phyloP scores from a whole-genome alignment of 2,113 vertebrate genomes.

The Trinectes maculatus region DNA sequence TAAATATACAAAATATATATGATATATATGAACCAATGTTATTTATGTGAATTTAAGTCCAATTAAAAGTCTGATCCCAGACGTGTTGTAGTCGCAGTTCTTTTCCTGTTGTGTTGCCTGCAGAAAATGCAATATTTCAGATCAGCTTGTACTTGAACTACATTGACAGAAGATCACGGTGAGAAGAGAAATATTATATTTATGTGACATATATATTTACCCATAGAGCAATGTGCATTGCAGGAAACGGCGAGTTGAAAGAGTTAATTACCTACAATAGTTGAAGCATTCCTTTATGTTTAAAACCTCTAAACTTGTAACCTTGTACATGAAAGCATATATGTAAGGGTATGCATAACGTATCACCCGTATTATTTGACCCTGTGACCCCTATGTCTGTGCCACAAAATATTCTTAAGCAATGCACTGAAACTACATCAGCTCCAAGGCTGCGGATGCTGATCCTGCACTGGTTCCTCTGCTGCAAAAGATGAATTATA shows the following conservation, averaged over 20 bases:
- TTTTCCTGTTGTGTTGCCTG: slow-evolving; percentile 8
- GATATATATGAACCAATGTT: slow-evolving; percentile 84
- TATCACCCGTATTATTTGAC: too few relatives aligned
- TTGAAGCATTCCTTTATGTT: too few relatives aligned
- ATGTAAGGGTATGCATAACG: not conserved
- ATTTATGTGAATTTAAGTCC: slow-evolving; percentile 86
- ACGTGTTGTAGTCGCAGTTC: slow-evolving; percentile 37
- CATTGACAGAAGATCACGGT: too few relatives aligned
- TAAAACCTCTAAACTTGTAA: too few relatives aligned
- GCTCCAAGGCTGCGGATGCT: slow-evolving; percentile 16
- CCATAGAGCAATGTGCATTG: too few relatives aligned
- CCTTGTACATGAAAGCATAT: too few relatives aligned
- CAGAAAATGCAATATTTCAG: not conserved
- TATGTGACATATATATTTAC: too few relatives aligned
- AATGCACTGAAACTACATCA: not conserved
- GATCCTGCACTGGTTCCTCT: slow-evolving; percentile 6
- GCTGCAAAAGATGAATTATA: slow-evolving; percentile 18
- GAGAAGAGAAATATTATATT: too few relatives aligned
- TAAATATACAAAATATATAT: slow-evolving; percentile 83
- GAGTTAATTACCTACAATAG: too few relatives aligned
- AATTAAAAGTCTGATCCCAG: slow-evolving; percentile 84
- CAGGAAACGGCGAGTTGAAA: too few relatives aligned
- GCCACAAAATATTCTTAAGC: not conserved
- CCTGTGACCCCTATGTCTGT: not conserved
- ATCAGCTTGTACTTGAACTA: too few relatives aligned